Evolutionary conservation across 2,888 invertebrate species (phyloP).

Genomic region (Melieria crassipennis): DNA sequence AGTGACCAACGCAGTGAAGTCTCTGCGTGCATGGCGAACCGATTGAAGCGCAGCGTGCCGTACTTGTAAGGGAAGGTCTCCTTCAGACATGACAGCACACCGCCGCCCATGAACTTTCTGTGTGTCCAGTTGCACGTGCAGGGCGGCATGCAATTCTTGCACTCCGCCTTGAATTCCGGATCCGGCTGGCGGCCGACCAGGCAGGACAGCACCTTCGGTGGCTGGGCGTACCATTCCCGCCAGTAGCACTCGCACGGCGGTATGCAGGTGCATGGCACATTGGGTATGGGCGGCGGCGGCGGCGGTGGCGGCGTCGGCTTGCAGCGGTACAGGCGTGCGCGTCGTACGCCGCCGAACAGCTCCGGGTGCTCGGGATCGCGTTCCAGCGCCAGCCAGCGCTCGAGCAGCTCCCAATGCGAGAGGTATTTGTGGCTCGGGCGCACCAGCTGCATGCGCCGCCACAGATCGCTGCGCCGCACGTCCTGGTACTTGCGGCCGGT

Average conservation of each 20-base stretch:
- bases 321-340: slow-evolving; percentile 42
- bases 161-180: slow-evolving; percentile 14
- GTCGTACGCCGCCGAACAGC: slow-evolving; percentile 49
- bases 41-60: slow-evolving; percentile 6
- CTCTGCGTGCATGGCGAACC: background rate
- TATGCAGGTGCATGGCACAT: slow-evolving; percentile 46
- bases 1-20: slow-evolving; percentile 17
- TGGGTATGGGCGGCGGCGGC: slow-evolving; percentile 34
- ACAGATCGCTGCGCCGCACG: slow-evolving; percentile 66
- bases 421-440: slow-evolving; percentile 63
- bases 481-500: slow-evolving; percentile 70
- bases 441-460: slow-evolving; percentile 69
- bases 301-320: slow-evolving; percentile 24
- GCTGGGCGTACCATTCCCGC: slow-evolving; percentile 36
- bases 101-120: slow-evolving; percentile 29
- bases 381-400: slow-evolving; percentile 47
- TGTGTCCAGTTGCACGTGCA: slow-evolving; percentile 42
- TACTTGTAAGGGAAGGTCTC: slow-evolving; percentile 36
- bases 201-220: slow-evolving; percentile 41
- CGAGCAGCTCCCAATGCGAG: slow-evolving; percentile 69
- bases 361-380: slow-evolving; percentile 43
- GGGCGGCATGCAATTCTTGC: slow-evolving; percentile 35
- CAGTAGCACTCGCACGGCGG: slow-evolving; percentile 54
- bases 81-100: slow-evolving; percentile 32
- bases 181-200: slow-evolving; percentile 24